Evolutionary conservation across 2,797 vertebrate species (phyloP), one percentile per base, ranked within the genome.

Genomic region (Chelmon rostratus): DNA sequence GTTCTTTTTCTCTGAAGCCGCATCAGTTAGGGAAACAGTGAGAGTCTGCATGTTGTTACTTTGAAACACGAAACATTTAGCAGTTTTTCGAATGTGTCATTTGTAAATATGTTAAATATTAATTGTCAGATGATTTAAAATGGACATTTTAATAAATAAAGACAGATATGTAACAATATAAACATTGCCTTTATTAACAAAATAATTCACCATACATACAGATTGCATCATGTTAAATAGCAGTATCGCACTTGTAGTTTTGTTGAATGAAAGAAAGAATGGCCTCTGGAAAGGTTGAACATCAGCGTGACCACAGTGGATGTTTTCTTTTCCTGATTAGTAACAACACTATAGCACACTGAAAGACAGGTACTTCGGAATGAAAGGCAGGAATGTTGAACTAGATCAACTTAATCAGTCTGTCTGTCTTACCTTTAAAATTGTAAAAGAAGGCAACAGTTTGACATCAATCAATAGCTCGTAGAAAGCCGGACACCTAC

Each of bases 181-280:
- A 91, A 92, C 85, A 91, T 92, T 84, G 80, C 76, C 91, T 96
- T 96, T 95, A 95, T 95, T 94, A 94, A 94, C 90, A 94, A 95
- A 95, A 95, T 93, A 91, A 78, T 90, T 93, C 91, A 95, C 92
- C 90, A 78, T 88, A 94, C 94, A 94, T 86, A 92, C 82, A 93
- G 84, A 89, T 87, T 82, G 83, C 78, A 90, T 92, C 69, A 84
- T 93, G 91, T 95, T 91, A 92, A 94, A 94, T 93, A 93, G 87
- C 92, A 90, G 82, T 86, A 86, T 88, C 89, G 86, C 78, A 83
- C 73, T 72, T 79, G 73, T 82, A 66, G 78, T 88, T 86, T 52
- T 85, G 73, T 84, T 56, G 74, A 74, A 71, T 70, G 81, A 81
- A 74, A 84, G 64, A 82, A 70, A 82, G 47, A 80, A 69, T 40